phyloP scores from a whole-genome alignment of 2,797 vertebrate species.

The Microctenopoma stevenorrisi region DNA sequence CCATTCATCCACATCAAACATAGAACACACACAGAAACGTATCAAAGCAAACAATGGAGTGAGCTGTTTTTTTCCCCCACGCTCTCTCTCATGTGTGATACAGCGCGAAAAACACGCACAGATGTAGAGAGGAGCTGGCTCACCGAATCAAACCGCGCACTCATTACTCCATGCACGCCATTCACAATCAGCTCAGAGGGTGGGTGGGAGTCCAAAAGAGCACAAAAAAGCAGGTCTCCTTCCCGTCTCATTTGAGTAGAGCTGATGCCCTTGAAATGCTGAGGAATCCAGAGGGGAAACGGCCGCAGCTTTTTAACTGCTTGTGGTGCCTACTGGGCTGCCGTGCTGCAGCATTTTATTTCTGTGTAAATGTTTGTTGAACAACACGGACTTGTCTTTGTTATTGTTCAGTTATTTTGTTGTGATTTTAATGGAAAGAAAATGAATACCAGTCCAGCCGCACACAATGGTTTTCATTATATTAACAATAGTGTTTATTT shows the following conservation, averaged over 20 bases:
- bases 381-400: constrained; percentile 63
- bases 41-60: constrained; percentile 46
- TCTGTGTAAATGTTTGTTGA: constrained; percentile 56
- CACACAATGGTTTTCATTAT: constrained; percentile 77
- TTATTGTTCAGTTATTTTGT: constrained; percentile 67
- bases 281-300: constrained; percentile 70
- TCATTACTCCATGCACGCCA: constrained; percentile 36
- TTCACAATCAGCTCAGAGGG: constrained; percentile 57
- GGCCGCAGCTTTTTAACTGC: constrained; percentile 62
- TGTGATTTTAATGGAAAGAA: constrained; percentile 58
- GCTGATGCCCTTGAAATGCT: constrained; percentile 59
- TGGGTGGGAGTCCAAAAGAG: constrained; percentile 54
- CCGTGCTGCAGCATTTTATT: constrained; percentile 63
- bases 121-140: constrained; percentile 38
- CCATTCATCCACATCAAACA: constrained; percentile 33
- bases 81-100: constrained; percentile 18
- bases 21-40: constrained; percentile 23
- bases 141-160: constrained; percentile 44
- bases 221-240: constrained; percentile 35
- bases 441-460: constrained; percentile 49
- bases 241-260: constrained; percentile 58
- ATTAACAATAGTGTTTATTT: constrained; percentile 80
- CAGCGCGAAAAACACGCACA: constrained; percentile 38
- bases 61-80: constrained; percentile 12
- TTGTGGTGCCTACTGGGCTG: constrained; percentile 71